phyloP scores from a whole-genome alignment of 2,888 invertebrate genomes.

The Agonopterix arenella region DNA sequence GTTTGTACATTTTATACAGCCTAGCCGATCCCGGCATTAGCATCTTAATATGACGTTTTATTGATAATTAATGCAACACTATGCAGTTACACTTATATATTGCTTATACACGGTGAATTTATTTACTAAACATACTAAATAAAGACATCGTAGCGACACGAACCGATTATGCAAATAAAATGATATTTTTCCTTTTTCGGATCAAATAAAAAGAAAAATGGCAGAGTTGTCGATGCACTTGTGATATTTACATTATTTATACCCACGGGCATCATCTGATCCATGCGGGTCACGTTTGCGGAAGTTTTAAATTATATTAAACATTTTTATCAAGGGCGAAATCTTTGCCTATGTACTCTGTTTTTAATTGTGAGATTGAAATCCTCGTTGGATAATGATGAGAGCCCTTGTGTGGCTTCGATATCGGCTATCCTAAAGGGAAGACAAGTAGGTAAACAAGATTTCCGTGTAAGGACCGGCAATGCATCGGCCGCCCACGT shows the following conservation, averaged over 20 bases:
- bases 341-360: conserved; percentile 6
- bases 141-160: conserved; percentile 43
- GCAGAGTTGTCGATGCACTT: conserved; percentile 34
- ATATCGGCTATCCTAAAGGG: conserved; percentile 59
- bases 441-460: conserved; percentile 67
- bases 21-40: conserved; percentile 21
- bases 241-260: conserved; percentile 27
- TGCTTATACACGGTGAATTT: conserved; percentile 26
- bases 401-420: conserved; percentile 45
- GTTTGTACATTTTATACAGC: conserved; percentile 17
- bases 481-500: conserved; percentile 71
- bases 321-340: conserved; percentile 41
- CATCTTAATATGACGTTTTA: conserved; percentile 42
- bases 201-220: conserved; percentile 32
- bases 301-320: conserved; percentile 48
- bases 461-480: conserved; percentile 59
- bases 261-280: conserved; percentile 23
- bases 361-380: conserved; percentile 40
- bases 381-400: conserved; percentile 47
- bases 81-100: conserved; percentile 28
- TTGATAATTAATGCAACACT: conserved; percentile 47
- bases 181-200: conserved; percentile 56
- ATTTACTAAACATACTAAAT: conserved; percentile 41
- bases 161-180: conserved; percentile 54
- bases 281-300: conserved; percentile 46